Evolutionary conservation across 2,797 vertebrate species (phyloP).

Genomic region (Poeciliopsis presidionis): DNA sequence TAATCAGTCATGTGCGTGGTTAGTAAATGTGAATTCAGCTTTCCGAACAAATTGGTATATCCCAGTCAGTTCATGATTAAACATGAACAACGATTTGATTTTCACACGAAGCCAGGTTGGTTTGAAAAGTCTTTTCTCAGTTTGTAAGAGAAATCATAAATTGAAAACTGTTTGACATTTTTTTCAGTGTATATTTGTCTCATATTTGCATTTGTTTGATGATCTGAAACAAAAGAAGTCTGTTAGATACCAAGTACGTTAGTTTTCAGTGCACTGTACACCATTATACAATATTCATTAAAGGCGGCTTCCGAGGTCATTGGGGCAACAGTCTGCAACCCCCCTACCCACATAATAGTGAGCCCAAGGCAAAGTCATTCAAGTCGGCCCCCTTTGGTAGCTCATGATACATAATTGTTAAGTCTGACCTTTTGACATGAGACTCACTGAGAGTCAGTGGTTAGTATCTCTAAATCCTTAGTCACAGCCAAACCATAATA

Average conservation of each 20-base stretch:
- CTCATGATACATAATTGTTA: constrained; percentile 32
- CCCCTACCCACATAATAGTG: neutral
- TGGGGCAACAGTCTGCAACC: constrained; percentile 12
- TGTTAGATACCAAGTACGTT: neutral
- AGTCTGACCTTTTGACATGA: constrained; percentile 10
- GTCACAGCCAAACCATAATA: constrained; percentile 23
- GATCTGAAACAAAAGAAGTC: neutral
- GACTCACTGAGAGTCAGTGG: constrained; percentile 22
- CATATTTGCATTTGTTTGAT: neutral
- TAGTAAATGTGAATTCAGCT: neutral
- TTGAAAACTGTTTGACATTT: neutral
- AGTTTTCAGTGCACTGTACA: neutral
- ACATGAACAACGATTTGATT: neutral
- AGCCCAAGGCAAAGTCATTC: constrained; percentile 63
- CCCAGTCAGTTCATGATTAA: neutral
- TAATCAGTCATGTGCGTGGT: neutral
- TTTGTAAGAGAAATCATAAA: neutral
- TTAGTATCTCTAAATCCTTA: constrained; percentile 21
- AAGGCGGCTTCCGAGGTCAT: neutral
- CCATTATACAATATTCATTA: neutral
- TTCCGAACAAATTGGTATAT: neutral
- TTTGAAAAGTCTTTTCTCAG: neutral
- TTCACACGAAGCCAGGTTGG: neutral
- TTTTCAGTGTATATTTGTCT: neutral
- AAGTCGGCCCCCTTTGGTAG: constrained; percentile 40